phyloP scores from a whole-genome alignment of 2,888 invertebrate genomes.

The Brenthis daphne region DNA sequence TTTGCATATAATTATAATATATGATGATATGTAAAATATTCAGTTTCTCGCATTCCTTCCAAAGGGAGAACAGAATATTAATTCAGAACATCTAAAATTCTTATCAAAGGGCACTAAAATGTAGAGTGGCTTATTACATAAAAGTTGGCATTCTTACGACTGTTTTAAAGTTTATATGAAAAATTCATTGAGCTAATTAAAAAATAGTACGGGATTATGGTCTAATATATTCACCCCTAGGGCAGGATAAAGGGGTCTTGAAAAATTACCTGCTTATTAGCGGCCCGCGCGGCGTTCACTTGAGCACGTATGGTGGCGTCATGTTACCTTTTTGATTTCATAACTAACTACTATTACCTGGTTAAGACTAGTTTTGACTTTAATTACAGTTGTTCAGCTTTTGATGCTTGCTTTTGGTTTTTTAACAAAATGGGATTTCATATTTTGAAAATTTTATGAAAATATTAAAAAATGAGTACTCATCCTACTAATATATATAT shows the following conservation, averaged over 20 bases:
- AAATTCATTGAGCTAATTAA: conserved; percentile 60
- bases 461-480: no score
- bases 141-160: conserved; percentile 35
- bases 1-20: no score
- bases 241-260: conserved; percentile 49
- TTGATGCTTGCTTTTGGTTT: conserved; percentile 8
- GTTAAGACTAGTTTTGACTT: conserved; percentile 16
- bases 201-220: conserved; percentile 58
- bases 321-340: conserved; percentile 29
- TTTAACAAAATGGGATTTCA: neutral
- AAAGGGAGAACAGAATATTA: conserved; percentile 8
- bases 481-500: no score
- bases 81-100: conserved; percentile 21
- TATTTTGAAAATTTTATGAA: no score
- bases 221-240: conserved; percentile 67
- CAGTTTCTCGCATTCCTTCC: conserved; percentile 9
- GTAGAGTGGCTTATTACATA: conserved; percentile 19
- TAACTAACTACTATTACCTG: conserved; percentile 26
- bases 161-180: conserved; percentile 49
- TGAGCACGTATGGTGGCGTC: conserved; percentile 56
- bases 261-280: conserved; percentile 66
- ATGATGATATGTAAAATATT: conserved; percentile 12
- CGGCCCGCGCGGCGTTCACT: conserved; percentile 48
- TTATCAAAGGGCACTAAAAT: conserved; percentile 18
- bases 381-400: conserved; percentile 23